Percentiles rank a stretch among this genome's conserved stretches.
phyloP scores from a whole-genome alignment of 1,140 invertebrate species.

The Anadara kagoshimensis region DNA sequence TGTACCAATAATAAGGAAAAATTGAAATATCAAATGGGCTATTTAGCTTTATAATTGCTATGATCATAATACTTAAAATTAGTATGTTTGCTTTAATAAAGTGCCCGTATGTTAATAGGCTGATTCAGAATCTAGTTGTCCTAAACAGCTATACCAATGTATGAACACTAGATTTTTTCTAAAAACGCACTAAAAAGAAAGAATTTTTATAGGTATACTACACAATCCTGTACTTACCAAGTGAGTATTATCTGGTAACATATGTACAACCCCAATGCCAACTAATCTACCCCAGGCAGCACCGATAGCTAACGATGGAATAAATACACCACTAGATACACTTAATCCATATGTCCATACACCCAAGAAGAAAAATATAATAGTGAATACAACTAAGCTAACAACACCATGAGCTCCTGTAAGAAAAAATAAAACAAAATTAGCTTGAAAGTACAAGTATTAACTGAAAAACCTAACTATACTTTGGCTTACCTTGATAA shows the following conservation, averaged over 20 bases:
- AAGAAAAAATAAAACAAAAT: conserved; percentile 49
- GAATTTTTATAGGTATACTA: background rate
- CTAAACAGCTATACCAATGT: background rate
- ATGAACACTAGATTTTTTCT: background rate
- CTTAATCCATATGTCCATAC: conserved; percentile 95
- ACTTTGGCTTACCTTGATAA: background rate
- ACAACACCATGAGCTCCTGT: conserved; percentile 88
- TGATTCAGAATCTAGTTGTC: too few relatives aligned
- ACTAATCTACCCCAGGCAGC: conserved; percentile 96
- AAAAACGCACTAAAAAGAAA: background rate
- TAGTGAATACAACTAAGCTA: conserved; percentile 88
- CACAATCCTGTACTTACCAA: conserved; percentile 21
- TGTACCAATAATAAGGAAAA: too few relatives aligned
- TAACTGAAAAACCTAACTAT: background rate
- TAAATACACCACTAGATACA: conserved; percentile 97
- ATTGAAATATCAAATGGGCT: too few relatives aligned
- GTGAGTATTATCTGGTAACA: conserved; percentile 74
- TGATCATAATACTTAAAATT: too few relatives aligned
- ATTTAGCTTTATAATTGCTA: too few relatives aligned
- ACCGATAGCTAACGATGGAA: conserved; percentile 94
- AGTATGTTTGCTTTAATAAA: too few relatives aligned
- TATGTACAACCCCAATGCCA: conserved; percentile 80
- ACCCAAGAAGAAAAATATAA: conserved; percentile 93
- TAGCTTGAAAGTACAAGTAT: background rate
- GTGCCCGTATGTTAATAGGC: too few relatives aligned